Evolutionary conservation across 2,113 vertebrate species (phyloP), one percentile per base, ranked within the genome.

Genomic region (Solea senegalensis): DNA sequence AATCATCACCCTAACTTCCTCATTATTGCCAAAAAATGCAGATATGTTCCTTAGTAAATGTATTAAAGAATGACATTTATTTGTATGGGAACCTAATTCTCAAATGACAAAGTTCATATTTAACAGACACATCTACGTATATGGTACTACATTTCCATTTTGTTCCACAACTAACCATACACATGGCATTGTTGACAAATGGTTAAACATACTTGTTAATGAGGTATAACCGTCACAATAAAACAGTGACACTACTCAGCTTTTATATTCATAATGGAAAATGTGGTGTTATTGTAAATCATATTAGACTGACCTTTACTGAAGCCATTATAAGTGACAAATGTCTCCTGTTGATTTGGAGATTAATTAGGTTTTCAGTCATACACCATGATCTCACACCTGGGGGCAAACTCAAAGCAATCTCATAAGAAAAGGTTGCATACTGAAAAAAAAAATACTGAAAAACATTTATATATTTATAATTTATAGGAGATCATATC

Each of bases 321-420:
- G 3, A 56, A 40, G 16, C 27, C 7, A 62, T 66, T 73, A 14
- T 56, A 39, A 76, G 11, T 21, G 9, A 60, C 5, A 44, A 16
- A 15, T 5, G 13, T 43, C 7, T 72, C 56, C 45, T 65, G 43
- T 41, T 65, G 21, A 65, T 75, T 54, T 59, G 34, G n/a, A 77
- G 67, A 72, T 73, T 80, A 72, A 87, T 84, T 72, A 72, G 69
- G 52, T 75, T 82, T 72, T 77, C 27, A 44, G 53, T 58, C 43
- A 71, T 44, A 39, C 40, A 13, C 48, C 9, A 21, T 40, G 46
- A 80, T 80, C 56, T 75, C 61, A 51, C 46, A 50, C 41, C 66
- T 15, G 64, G 7, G 52, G 71, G 44, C 8, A 39, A 59, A 74
- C 45, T 41, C 11, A 34, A 34, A 72, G 49, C 16, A 41, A 54